Conservation (phyloP, 2,797 vertebrate species). For the Pantherophis alleghaniensis region DNA sequence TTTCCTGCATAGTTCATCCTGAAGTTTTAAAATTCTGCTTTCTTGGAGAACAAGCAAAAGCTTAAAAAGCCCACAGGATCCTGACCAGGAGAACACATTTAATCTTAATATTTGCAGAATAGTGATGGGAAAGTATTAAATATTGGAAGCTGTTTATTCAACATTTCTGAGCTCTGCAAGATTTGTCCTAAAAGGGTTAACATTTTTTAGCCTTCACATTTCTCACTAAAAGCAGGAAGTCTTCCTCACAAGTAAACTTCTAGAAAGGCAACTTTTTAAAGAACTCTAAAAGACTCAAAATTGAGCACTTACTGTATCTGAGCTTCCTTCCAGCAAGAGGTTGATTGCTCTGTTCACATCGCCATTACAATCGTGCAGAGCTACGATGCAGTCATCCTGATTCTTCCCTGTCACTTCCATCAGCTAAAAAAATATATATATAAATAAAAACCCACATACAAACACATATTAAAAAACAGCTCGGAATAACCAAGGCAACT, state of each 20-base stretch:
- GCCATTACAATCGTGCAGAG: slow-evolving; percentile 96
- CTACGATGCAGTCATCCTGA: slow-evolving; percentile 96
- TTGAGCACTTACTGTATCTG: slow-evolving; percentile 84
- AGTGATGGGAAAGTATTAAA: not conserved
- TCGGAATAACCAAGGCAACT: not conserved
- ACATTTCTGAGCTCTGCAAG: not conserved
- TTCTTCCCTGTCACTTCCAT: slow-evolving; percentile 97
- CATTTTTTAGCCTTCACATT: not conserved
- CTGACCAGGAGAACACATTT: not conserved
- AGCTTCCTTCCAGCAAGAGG: slow-evolving; percentile 91
- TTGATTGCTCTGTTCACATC: slow-evolving; percentile 96
- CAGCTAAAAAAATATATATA: slow-evolving; percentile 74
- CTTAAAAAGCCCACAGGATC: not conserved
- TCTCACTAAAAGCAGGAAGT: not conserved
- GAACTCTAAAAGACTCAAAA: not conserved
- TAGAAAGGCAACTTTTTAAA: not conserved
- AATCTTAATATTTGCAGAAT: not conserved
- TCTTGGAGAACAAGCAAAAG: not conserved
- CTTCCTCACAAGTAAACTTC: not conserved
- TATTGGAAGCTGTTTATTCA: not conserved
- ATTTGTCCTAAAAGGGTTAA: not conserved
- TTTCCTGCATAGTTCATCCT: not conserved
- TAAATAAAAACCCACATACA: not conserved
- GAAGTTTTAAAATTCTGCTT: not conserved
- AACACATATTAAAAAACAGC: not conserved